Base-by-base conservation (phyloP, 2,113 vertebrate species). In the Psittacus erithacus region DNA sequence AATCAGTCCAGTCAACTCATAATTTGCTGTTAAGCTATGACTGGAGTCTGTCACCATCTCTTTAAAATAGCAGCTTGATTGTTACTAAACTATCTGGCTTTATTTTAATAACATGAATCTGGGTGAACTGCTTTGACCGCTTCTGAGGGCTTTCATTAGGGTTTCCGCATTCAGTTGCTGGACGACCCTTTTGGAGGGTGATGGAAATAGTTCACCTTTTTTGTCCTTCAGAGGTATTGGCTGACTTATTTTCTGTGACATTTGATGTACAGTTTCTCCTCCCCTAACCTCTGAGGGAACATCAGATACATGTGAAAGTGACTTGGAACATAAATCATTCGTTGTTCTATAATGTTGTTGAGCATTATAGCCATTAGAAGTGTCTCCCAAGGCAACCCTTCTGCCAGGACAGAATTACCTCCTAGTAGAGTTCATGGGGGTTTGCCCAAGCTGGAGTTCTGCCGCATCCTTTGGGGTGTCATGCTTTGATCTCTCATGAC, bases 191-290 rank as follows among this genome's bases (percentile, higher is more conserved):
- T 77, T 2, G 15, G 52, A 82, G 15, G 5, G 9, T 70, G 50
- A 44, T 46, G 25, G 68, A 88, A 83, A 55, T 80, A 53, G 15
- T 81, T 73, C 43, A 41, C 62, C 53, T 80, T 89, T 78, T 86
- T 46, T 92, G 67, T 82, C 90, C 92, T 75, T 3, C 85, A 83
- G 82, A 86, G 73, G 75, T 93, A 49, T 28, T 88, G 69, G 43
- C 95, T 95, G 82, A 92, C 68, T 97, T 96, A 88, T 92, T 95
- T 97, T 96, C 76, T 95, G 80, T 96, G 96, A 78, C 75, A 88
- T 94, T 77, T 96, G 92, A 93, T 77, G 55, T 96, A 93, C 88
- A 91, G 86, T 31, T 97, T 97, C 92, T 91, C 82, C 60, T 96
- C 93, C 91, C 67, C 80, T 82, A 92, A 83, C 77, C 79, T 97